phyloP scores from a whole-genome alignment of 2,113 vertebrate genomes.

The Gobius niger region DNA sequence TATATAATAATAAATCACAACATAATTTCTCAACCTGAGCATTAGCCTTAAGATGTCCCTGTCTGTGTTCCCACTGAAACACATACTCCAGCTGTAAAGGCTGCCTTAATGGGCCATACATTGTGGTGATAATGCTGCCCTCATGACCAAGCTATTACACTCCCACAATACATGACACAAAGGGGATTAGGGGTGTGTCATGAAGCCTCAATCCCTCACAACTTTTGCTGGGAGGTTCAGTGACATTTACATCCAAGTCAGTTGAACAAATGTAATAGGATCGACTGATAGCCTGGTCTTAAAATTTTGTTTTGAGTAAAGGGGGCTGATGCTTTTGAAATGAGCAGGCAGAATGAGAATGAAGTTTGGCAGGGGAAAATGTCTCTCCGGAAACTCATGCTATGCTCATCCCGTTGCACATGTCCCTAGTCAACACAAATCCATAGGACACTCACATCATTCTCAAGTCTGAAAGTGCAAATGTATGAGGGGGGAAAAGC shows the following conservation, averaged over 20 bases:
- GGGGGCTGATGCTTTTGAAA: conserved; percentile 42
- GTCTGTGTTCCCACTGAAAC: conserved; percentile 18
- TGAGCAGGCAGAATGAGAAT: conserved; percentile 25
- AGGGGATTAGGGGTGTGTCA: conserved; percentile 23
- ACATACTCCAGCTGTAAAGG: conserved; percentile 52
- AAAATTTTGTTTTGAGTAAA: conserved; percentile 40
- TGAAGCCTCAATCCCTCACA: conserved; percentile 12
- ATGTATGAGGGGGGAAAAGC: too few relatives aligned
- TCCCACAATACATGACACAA: conserved; percentile 23
- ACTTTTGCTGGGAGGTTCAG: conserved; percentile 33
- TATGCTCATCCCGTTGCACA: conserved; percentile 36
- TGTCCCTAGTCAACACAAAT: too few relatives aligned
- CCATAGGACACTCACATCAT: too few relatives aligned
- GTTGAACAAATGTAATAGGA: conserved; percentile 56
- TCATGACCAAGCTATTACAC: conserved; percentile 49
- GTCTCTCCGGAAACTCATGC: conserved; percentile 36
- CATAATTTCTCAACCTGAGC: conserved; percentile 9
- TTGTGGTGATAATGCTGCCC: conserved; percentile 33
- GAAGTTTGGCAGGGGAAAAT: conserved; percentile 56
- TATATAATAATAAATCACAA: too few relatives aligned
- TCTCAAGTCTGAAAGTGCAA: too few relatives aligned
- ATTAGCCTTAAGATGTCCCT: conserved; percentile 18
- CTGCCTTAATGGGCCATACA: conserved; percentile 50
- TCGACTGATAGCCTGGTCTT: conserved; percentile 39
- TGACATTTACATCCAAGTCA: conserved; percentile 47